Evolutionary conservation across 2,888 invertebrate species (phyloP), one percentile per base, ranked within the genome.

Genomic region (Herminia tarsipennalis): DNA sequence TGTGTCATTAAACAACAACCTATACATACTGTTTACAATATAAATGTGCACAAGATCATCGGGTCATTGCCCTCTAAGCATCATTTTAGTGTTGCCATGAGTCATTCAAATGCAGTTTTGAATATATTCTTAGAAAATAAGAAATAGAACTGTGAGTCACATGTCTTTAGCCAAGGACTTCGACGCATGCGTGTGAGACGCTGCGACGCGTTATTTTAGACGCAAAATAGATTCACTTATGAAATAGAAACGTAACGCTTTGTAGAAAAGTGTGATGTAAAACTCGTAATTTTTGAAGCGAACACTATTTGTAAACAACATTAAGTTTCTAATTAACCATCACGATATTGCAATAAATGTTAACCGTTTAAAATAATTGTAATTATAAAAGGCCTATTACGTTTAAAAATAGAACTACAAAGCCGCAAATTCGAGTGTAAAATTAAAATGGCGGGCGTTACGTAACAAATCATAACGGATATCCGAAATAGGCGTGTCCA

Each of bases 41-140:
- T 47, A 66, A 64, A 65, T 56, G 55, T 65, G 66, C 59, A 55
- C 73, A 79, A 81, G 77, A 85, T 83, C 83, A 81, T 70, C 62
- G 62, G 86, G 83, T 86, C 88, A 74, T 74, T 63, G 84, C 70
- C 80, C 87, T 70, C 53, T 67, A 63, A 70, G 71, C 73, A 76
- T 77, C 69, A 75, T 73, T 77, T 75, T 68, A 63, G 71, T 73
- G 70, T 70, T 65, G 68, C 73, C 71, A 73, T 85, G 87, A 83
- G 79, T 86, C 86, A 87, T 74, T 73, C 74, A 62, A 71, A 75
- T 89, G 88, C 88, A 88, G 85, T 88, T 89, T 86, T 85, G 80
- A 75, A 78, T 83, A 76, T 88, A 88, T 88, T 87, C 86, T 88
- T 86, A 88, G 88, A 78, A 83, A 87, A 83, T 87, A 84, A 85